phyloP scores from a whole-genome alignment of 1,140 invertebrate genomes.

The Coenobita brevimanus region DNA sequence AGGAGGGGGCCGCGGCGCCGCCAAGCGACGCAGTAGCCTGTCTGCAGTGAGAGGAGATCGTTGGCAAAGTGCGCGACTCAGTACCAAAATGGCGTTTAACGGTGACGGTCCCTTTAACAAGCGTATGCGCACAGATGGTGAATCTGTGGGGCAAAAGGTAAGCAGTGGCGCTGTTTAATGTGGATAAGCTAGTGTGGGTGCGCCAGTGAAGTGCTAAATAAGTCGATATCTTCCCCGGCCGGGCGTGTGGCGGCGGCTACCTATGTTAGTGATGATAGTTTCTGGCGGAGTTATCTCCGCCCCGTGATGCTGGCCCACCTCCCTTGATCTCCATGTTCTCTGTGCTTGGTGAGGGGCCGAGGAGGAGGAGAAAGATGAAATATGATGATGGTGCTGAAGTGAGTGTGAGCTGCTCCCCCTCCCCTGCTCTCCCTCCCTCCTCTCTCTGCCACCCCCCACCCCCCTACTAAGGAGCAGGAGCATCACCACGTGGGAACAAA shows the following conservation, averaged over 20 bases:
- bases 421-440: not conserved
- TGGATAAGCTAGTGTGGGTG: conserved; percentile 62
- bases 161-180: conserved; percentile 70
- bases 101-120: conserved; percentile 77
- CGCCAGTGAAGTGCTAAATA: conserved; percentile 43
- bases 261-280: conserved; percentile 19
- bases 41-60: conserved; percentile 49
- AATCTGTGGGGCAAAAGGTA: conserved; percentile 76
- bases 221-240: conserved; percentile 9
- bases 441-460: not conserved
- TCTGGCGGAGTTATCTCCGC: not conserved
- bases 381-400: conserved; percentile 6
- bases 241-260: conserved; percentile 21
- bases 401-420: conserved; percentile 5
- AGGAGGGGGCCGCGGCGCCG: conserved; percentile 41
- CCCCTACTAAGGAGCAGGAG: not conserved
- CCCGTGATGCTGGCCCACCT: conserved; percentile 1
- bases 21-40: conserved; percentile 57
- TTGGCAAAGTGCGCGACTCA: conserved; percentile 57
- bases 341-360: conserved; percentile 8
- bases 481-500: conserved; percentile 53
- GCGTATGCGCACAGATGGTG: conserved; percentile 75
- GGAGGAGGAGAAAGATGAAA: conserved; percentile 2
- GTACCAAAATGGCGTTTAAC: conserved; percentile 76
- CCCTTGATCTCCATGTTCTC: not conserved